Base-by-base conservation (phyloP, 2,888 invertebrate genomes). In the Anoncus sp. region DNA sequence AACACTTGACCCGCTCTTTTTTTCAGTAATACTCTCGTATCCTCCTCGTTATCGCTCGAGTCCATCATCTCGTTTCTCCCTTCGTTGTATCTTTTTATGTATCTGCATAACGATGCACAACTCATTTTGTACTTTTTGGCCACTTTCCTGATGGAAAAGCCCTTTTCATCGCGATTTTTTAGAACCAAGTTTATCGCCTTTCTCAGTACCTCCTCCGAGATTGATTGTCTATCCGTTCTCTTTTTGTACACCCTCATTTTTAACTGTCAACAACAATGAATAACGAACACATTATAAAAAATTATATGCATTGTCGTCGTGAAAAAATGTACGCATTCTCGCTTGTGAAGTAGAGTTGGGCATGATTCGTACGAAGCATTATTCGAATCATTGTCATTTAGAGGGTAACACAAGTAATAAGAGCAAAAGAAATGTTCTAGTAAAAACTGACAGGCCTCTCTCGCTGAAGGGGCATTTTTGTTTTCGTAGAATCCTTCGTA, bases 231-330 rank as follows among this genome's bases (percentile, higher is more conserved):
- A 35, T 74, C 67, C 22, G 74, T 74, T 45, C 67, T 43, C 38
- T 74, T 74, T 51, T 74, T 74, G 67, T 74, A 74, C 16, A 74
- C 74, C 60, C 74, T 38, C 74, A 74, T 74, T 31, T 47, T 35
- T 24, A 31, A 12, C 63, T 51, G 73, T 51, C 51, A 38, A 31
- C 22, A 47, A 49, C 12, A 12, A 20, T 20, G 10, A 20, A 49
- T 12, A 20, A 22, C 16, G 16, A 16, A 47, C 16, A 12, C n/a
- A 18, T 22, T 7, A 12, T 49, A 49, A 22, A 49, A 49, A 22
- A 3, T 49, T 2, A 38, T 38, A 10, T 38, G 38, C 10, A 10
- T 12, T 38, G 38, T 12, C 38, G 5, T 38, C 10, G 38, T 38
- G 38, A 10, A 38, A n/a, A 38, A 38, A 38, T 38, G 38, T 38